phyloP scores from a whole-genome alignment of 2,797 vertebrate species.

The Phrynocephalus forsythii region DNA sequence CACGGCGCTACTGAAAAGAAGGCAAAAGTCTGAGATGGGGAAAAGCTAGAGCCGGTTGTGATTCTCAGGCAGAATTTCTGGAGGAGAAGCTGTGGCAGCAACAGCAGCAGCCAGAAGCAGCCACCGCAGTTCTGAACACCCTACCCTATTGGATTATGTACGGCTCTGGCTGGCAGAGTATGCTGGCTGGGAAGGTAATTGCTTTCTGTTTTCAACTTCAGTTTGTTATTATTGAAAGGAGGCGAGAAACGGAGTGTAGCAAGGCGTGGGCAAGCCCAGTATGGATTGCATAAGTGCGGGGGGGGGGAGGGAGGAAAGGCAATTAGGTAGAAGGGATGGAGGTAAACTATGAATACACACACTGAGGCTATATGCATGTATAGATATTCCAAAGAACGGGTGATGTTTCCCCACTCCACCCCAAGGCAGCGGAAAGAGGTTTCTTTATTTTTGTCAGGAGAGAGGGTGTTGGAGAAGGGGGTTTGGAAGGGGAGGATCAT shows the following conservation, averaged over 20 bases:
- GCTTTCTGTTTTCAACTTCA: conserved; percentile 66
- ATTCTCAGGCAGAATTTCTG: conserved; percentile 14
- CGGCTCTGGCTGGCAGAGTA: conserved; percentile 28
- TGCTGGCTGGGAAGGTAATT: conserved; percentile 40
- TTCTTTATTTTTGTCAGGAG: not conserved
- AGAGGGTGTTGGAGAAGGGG: not conserved
- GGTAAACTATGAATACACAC: no score
- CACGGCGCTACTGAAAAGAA: not conserved
- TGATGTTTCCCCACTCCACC: not conserved
- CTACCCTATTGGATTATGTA: conserved; percentile 34
- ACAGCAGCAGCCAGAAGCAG: not conserved
- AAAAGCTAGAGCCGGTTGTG: not conserved
- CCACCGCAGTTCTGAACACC: not conserved
- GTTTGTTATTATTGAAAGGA: conserved; percentile 60
- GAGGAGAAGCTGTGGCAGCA: not conserved
- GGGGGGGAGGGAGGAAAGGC: no score
- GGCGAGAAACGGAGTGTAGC: conserved; percentile 12
- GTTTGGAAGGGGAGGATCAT: not conserved
- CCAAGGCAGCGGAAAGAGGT: not conserved
- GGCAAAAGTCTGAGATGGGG: conserved; percentile 17
- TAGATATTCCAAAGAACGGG: not conserved
- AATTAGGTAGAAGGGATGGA: no score
- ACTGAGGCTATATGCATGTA: not conserved
- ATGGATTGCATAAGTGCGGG: conserved; percentile 47
- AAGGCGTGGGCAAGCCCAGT: conserved; percentile 60